Evolutionary conservation across 2,113 vertebrate genomes (phyloP), one percentile per base, ranked within the genome.

Genomic region (Rhea americana): DNA sequence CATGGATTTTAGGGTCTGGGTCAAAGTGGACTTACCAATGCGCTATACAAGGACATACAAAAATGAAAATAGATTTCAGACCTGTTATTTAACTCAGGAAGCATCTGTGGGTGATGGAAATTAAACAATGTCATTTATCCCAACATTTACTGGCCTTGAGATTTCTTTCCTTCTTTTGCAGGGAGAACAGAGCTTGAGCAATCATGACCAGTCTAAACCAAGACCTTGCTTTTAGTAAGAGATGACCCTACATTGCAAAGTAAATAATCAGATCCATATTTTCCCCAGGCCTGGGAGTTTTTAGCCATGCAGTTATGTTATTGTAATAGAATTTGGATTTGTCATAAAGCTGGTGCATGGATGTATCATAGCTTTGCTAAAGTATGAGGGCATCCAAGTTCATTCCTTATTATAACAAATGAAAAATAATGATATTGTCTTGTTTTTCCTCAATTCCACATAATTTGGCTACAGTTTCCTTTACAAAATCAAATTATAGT

Each of bases 31-130:
- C 86, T 77, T 92, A 28, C 58, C 56, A 75, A 26, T 21, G 61
- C 47, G 16, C 18, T 51, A 89, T 74, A 78, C 85, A 70, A 43
- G 30, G 45, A 72, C 58, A 5, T 68, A 65, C 6, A 50, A 66
- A 72, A 53, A 80, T 68, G 24, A 93, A 95, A 90, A 90, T 71
- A 92, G 67, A 82, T 74, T 86, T 94, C 62, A 92, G 55, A 76
- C 47, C 37, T 85, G 67, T 67, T 90, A 87, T 85, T 93, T 91
- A 87, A 85, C 89, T 91, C 75, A 93, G 58, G 78, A 91, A 89
- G 53, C 24, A 81, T 63, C 72, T 91, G 45, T 66, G 41, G 53
- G 86, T 84, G 58, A 22, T 65, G 32, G 61, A 83, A 90, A 85
- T 56, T 84, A 91, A 91, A 79, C 50, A 92, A 58, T 62, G 56